phyloP scores from a whole-genome alignment of 2,113 vertebrate species.

The Hyperopisus bebe region DNA sequence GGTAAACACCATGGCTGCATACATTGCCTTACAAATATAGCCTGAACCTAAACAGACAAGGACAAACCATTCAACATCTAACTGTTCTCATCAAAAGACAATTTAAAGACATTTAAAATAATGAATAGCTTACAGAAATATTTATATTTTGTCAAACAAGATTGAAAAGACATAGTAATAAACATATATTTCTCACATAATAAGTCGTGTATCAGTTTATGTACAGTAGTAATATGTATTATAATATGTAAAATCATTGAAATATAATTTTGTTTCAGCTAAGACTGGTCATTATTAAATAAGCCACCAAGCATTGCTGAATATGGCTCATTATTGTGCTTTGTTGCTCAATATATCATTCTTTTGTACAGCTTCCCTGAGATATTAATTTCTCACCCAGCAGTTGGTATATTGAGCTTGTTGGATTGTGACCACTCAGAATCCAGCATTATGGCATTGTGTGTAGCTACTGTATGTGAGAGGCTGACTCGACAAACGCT shows the following conservation, averaged over 20 bases:
- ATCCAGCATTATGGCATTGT: background rate
- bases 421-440: background rate
- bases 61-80: background rate
- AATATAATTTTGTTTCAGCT: background rate
- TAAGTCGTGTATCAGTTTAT: background rate
- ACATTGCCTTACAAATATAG: background rate
- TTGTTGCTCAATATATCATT: background rate
- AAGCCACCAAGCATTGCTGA: background rate
- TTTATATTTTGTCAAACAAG: background rate
- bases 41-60: background rate
- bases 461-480: background rate
- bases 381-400: background rate
- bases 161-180: background rate
- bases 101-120: background rate
- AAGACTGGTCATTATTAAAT: background rate
- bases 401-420: slow-evolving; percentile 15
- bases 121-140: background rate
- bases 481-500: background rate
- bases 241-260: background rate
- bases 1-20: background rate
- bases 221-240: background rate
- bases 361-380: background rate
- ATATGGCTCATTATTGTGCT: background rate
- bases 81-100: background rate
- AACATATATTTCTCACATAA: background rate